A percentile compares a stretch with the other conserved stretches of the same genome.
These are phyloP conservation scores for Arbacia lixula DNA, from an alignment of 53 echinoderm and acorn worm species.

Conservation along the genomic window DNA sequence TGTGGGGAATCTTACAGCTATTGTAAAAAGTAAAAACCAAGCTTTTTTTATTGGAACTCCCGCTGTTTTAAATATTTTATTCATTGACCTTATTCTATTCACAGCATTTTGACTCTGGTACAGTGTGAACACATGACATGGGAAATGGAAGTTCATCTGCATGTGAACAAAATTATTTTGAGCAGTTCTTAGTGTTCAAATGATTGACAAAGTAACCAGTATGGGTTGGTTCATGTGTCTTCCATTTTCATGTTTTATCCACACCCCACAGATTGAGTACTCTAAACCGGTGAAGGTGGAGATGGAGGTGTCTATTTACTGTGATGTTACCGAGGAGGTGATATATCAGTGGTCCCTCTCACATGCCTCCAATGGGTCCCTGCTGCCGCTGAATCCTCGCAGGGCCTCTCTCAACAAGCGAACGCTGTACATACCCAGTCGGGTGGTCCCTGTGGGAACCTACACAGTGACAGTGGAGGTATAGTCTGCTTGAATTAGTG, in stretches of 20 bases:
- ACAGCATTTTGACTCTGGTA: too few relatives aligned
- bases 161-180: not conserved
- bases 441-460: constrained; percentile 58
- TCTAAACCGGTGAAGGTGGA: constrained; percentile 78
- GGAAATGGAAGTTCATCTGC: too few relatives aligned
- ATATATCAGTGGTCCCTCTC: constrained; percentile 72
- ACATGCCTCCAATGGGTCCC: constrained; percentile 43
- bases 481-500: not conserved
- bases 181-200: not conserved
- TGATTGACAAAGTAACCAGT: too few relatives aligned
- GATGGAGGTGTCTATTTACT: constrained; percentile 74
- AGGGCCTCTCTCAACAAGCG: constrained; percentile 68
- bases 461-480: constrained; percentile 77
- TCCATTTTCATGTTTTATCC: too few relatives aligned
- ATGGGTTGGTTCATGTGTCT: too few relatives aligned
- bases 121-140: too few relatives aligned
- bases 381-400: constrained; percentile 18
- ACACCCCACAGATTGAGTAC: constrained; percentile 71
- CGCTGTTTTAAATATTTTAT: too few relatives aligned
- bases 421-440: constrained; percentile 73
- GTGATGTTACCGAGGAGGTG: constrained; percentile 73
- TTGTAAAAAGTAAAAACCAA: too few relatives aligned
- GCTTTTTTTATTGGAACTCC: too few relatives aligned
- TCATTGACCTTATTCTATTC: too few relatives aligned
- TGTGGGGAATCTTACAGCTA: too few relatives aligned